phyloP scores from a whole-genome alignment of 2,888 invertebrate genomes.

The Drosophila leonis region DNA sequence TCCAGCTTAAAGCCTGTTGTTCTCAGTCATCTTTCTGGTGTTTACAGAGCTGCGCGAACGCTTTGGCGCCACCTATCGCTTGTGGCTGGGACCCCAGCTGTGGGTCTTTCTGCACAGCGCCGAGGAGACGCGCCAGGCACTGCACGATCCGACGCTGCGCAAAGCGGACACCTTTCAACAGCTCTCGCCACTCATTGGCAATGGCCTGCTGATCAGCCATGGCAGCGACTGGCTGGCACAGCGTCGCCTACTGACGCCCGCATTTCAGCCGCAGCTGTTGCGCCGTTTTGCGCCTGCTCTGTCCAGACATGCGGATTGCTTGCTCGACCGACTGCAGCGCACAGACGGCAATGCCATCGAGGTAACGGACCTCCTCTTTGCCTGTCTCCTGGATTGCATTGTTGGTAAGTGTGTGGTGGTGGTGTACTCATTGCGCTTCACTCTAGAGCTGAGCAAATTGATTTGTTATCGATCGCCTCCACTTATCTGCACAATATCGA shows the following conservation, averaged over 20 bases:
- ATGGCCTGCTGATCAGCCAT: conserved; percentile 83
- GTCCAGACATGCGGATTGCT: conserved; percentile 87
- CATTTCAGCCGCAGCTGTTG: conserved; percentile 92
- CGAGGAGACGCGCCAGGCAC: conserved; percentile 80
- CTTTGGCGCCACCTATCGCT: conserved; percentile 77
- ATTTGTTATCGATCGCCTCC: not conserved
- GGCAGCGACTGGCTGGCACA: conserved; percentile 88
- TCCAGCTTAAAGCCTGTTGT: not conserved
- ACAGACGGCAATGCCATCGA: conserved; percentile 54
- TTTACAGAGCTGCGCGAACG: conserved; percentile 74
- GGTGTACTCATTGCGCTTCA: no score
- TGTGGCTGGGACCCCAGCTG: conserved; percentile 83
- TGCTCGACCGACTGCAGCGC: conserved; percentile 85
- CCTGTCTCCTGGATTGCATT: conserved; percentile 88
- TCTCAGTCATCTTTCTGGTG: conserved; percentile 75
- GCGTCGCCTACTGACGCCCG: conserved; percentile 90
- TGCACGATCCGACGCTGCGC: conserved; percentile 75
- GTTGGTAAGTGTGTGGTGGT: conserved; percentile 87
- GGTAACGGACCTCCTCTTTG: conserved; percentile 88
- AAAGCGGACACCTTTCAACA: conserved; percentile 81
- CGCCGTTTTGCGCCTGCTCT: conserved; percentile 90
- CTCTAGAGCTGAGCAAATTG: not conserved
- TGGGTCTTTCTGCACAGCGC: conserved; percentile 84
- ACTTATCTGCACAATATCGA: not conserved
- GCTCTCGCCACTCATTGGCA: conserved; percentile 80